Base-by-base conservation (phyloP, 2,888 invertebrate genomes). In the Tineola bisselliella region DNA sequence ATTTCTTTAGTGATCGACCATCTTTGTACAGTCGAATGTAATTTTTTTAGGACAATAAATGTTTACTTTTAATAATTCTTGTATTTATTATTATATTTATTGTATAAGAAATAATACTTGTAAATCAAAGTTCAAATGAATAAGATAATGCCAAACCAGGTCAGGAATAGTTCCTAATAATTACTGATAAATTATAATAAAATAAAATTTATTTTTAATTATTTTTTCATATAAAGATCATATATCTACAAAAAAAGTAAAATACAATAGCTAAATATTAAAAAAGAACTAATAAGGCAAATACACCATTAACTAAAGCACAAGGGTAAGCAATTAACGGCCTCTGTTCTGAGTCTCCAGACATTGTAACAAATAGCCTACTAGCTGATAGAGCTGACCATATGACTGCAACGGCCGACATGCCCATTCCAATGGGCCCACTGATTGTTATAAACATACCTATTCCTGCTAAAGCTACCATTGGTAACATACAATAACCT, bases 381-480 rank as follows among this genome's bases (percentile, higher is more conserved):
- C 97, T 96, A 0, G 97, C 95, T 4, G 97, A 95, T n/a, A 94
- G 77, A 65, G 95, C 93, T 64, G 97, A 96, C 97, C 97, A 97
- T 56, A 93, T 76, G 0, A 96, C 93, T 44, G 93, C 91, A 44
- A 93, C 64, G 1, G 88, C 84, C 5, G 94, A 91, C 43, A 94
- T 70, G 61, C 89, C 76, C 60, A 92, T 88, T 2, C 95, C 95
- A 10, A 91, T 62, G 1, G 89, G 73, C 4, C 92, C 93, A 79
- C 92, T 91, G n/a, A 98, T 84, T 8, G 93, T 91, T 31, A 94
- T 78, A 68, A 97, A 90, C 65, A 95, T 89, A 48, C 94, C 92
- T 10, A 95, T 69, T 8, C 92, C 90, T 6, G 97, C 94, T 33
- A 98, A 87, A n/a, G 90, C 91, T 13, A 97, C 95, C 87, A 98